These are phyloP conservation scores for Lordiphosa clarofinis DNA, from an alignment of 1,140 invertebrate species.

Conservation along the genomic window DNA sequence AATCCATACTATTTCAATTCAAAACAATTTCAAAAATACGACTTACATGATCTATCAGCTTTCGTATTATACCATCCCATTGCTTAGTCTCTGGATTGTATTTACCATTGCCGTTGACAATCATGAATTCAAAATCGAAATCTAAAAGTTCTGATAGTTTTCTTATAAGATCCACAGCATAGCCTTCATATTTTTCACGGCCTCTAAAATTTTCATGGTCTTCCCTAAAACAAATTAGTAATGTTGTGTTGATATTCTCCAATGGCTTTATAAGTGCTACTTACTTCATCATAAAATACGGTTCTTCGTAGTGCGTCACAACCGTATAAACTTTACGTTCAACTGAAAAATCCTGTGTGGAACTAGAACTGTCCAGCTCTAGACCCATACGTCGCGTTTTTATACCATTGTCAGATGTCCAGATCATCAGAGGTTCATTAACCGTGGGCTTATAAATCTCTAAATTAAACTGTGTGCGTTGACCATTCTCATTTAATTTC, in stretches of 20 bases:
- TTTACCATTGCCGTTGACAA: conserved; percentile 86
- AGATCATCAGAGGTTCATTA: conserved; percentile 66
- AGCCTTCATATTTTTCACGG: conserved; percentile 86
- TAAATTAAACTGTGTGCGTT: conserved; percentile 86
- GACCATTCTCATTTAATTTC: conserved; percentile 85
- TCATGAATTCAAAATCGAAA: conserved; percentile 88
- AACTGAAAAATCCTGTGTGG: conserved; percentile 60
- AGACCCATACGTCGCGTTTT: conserved; percentile 26
- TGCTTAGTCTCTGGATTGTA: conserved; percentile 84
- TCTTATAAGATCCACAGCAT: conserved; percentile 87
- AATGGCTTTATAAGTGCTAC: background rate
- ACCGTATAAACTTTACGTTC: conserved; percentile 57
- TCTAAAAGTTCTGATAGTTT: conserved; percentile 84
- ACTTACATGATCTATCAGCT: conserved; percentile 88
- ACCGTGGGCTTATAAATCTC: conserved; percentile 84
- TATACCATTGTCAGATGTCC: conserved; percentile 60
- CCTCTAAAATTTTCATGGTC: conserved; percentile 70
- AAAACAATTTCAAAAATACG: too few species aligned
- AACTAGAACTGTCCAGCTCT: conserved; percentile 29
- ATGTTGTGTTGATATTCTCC: background rate
- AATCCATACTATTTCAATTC: too few species aligned
- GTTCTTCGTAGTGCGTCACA: conserved; percentile 66
- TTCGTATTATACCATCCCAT: conserved; percentile 92
- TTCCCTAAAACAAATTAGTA: conserved; percentile 21
- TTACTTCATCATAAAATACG: conserved; percentile 77